Conservation (phyloP, 2,797 vertebrate species). For the Kryptolebias ocellatus region DNA sequence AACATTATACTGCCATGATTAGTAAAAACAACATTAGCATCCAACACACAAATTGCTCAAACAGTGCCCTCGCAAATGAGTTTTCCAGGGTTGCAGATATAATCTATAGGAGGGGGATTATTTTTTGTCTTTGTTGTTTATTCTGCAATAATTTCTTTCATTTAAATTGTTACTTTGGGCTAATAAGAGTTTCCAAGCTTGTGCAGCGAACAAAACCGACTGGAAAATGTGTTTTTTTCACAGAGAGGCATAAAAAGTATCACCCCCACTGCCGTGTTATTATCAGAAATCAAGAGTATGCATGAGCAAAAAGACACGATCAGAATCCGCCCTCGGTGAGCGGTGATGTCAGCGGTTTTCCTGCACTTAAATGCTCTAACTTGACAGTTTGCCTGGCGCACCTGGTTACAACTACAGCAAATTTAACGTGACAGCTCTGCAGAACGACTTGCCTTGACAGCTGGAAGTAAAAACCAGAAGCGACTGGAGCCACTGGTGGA, state of each 20-base stretch:
- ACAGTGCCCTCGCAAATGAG: constrained; percentile 64
- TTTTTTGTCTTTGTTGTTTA: constrained; percentile 36
- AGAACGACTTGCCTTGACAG: neutral
- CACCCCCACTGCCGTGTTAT: neutral
- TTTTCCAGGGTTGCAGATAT: constrained; percentile 50
- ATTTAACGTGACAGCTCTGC: constrained; percentile 16
- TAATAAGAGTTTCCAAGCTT: constrained; percentile 19
- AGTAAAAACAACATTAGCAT: constrained; percentile 78
- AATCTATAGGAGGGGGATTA: constrained; percentile 48
- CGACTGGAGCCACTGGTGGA: neutral
- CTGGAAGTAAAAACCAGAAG: neutral
- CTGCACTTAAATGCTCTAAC: constrained; percentile 6
- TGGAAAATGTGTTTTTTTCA: constrained; percentile 1
- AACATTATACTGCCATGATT: constrained; percentile 74
- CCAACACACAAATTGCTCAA: constrained; percentile 59
- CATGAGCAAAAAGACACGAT: constrained; percentile 3
- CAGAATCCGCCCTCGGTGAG: neutral
- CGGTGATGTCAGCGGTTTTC: constrained; percentile 27
- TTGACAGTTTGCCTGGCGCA: constrained; percentile 23
- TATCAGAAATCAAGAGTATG: constrained; percentile 8
- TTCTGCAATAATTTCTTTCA: constrained; percentile 23
- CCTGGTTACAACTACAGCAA: constrained; percentile 3
- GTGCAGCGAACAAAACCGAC: neutral
- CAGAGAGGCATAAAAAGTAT: constrained; percentile 1
- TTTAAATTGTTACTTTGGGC: constrained; percentile 24